Conservation (phyloP, 2,888 invertebrate genomes). For the Lissocephala sabroskyi region DNA sequence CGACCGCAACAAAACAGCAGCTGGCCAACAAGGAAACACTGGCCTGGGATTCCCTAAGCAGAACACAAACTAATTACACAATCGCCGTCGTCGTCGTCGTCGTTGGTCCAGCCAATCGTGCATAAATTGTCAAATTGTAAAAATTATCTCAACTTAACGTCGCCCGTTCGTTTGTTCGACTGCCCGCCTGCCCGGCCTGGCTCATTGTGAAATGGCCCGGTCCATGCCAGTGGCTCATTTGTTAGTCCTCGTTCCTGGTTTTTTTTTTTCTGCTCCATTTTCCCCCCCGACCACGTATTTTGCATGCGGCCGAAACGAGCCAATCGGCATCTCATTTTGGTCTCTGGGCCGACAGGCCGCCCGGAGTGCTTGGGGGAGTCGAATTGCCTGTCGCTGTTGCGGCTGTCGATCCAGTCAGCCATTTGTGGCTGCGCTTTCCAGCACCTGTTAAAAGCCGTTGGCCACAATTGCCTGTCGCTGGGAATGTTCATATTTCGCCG, state of each 20-base stretch:
- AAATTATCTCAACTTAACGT: constrained; percentile 63
- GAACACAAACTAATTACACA: constrained; percentile 58
- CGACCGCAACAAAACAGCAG: too few relatives aligned
- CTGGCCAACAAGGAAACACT: too few relatives aligned
- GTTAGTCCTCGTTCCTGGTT: constrained; percentile 27
- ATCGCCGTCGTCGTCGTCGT: constrained; percentile 23
- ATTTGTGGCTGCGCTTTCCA: too few relatives aligned
- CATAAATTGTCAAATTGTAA: constrained; percentile 66
- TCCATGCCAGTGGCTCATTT: constrained; percentile 54
- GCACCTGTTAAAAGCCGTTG: constrained; percentile 41
- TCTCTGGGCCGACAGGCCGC: constrained; percentile 22
- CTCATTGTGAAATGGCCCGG: constrained; percentile 51
- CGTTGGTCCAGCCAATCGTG: constrained; percentile 49
- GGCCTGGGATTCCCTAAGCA: constrained; percentile 9
- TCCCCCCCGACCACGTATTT: constrained; percentile 37
- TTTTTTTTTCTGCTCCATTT: constrained; percentile 40
- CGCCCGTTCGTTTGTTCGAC: constrained; percentile 15
- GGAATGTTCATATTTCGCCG: constrained; percentile 21
- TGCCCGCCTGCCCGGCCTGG: constrained; percentile 12
- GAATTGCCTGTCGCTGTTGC: too few relatives aligned
- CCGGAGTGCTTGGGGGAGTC: too few relatives aligned
- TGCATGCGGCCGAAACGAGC: constrained; percentile 30
- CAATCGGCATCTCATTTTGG: constrained; percentile 1
- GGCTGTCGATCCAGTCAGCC: too few relatives aligned
- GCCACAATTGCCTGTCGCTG: constrained; percentile 34